Base-by-base conservation (phyloP, 1,140 invertebrate species). In the Trichonephila clavata region DNA sequence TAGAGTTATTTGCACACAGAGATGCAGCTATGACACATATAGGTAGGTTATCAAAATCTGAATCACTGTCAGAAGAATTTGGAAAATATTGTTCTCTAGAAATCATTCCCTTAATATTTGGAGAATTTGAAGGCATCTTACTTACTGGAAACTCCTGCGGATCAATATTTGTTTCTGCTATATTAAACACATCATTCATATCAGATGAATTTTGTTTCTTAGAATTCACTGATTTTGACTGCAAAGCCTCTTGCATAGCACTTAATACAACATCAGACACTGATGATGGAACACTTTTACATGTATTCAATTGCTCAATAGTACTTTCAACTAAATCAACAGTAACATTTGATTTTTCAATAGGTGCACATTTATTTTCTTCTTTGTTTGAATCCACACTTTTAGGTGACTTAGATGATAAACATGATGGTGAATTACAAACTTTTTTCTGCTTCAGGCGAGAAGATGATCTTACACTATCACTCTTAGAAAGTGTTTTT, bases 161-260 rank as follows among this genome's bases (percentile, higher is more conserved):
- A 63, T 63, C 61, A 50, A 27, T 24, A 32, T 32, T 77, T 32
- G 18, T 20, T 77, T 39, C 71, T 18, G 71, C 27, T 77, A 8
- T 57, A 18, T 84, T 50, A 50, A 57, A n/a, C 27, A 57, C 16
- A 59, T 50, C 81, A 24, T 6, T 24, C 10, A 8, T 43, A 84
- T 8, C 13, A 57, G 81, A 84, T 84, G 43, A 50, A 57, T 84
- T 20, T 84, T 57, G 43, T 24, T 57, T 27, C 13, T 50, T 77
- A 3, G 7, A 32, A 32, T 20, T 77, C 27, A 39, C 24, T 32
- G 71, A 43, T n/a, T 59, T 84, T n/a, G 27, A 8, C n/a, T 57
- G 21, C 50, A 59, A 59, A 59, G 81, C 57, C n/a, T 84, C 21
- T 57, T 59, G n/a, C 86, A 88, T 71, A 88, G 86, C 86, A 65